Evolutionary conservation across 2,797 vertebrate genomes (phyloP), one percentile per base, ranked within the genome.

Genomic region (Tragopan temminckii): DNA sequence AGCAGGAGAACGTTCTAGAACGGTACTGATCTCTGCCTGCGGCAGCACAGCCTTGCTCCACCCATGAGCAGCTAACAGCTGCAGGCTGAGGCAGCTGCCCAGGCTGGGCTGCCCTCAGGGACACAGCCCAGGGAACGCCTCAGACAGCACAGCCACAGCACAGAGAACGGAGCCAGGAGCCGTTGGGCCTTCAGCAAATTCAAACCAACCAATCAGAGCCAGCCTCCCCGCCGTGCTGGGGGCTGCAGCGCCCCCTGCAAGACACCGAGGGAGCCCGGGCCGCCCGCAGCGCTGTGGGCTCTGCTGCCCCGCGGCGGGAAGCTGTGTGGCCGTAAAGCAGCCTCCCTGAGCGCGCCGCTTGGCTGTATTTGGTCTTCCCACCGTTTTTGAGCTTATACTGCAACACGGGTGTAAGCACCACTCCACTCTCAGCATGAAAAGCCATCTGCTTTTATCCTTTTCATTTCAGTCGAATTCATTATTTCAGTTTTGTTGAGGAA

Each of bases 31-130:
- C 25, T 46, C 33, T 42, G 29, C 13, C 27, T 9, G 40, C 2
- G 7, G 14, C 5, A 21, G 46, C 61, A 6, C 24, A 14, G n/a
- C 20, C 20, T 36, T 18, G 1, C 16, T 25, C 9, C 7, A 53
- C 13, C n/a, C 31, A 4, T 15, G 3, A 7, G 4, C 8, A 0
- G 0, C 63, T 1, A 8, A 17, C 1, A 24, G 31, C 29, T 0
- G 2, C 25, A 11, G 14, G 45, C 43, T 13, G 27, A 13, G 18
- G 36, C 38, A 33, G 45, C 15, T 5, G 11, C 25, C 17, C 35
- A 7, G 17, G 52, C 38, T 5, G 35, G 50, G 33, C 48, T 27
- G 48, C 48, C 48, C 25, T 29, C 48, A 16, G 25, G 48, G 25
- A 29, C 25, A 9, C 25, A 29, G 13, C 48, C 5, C 8, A 29